phyloP scores from a whole-genome alignment of 2,113 vertebrate genomes.

The Sylvilagus bachmani region DNA sequence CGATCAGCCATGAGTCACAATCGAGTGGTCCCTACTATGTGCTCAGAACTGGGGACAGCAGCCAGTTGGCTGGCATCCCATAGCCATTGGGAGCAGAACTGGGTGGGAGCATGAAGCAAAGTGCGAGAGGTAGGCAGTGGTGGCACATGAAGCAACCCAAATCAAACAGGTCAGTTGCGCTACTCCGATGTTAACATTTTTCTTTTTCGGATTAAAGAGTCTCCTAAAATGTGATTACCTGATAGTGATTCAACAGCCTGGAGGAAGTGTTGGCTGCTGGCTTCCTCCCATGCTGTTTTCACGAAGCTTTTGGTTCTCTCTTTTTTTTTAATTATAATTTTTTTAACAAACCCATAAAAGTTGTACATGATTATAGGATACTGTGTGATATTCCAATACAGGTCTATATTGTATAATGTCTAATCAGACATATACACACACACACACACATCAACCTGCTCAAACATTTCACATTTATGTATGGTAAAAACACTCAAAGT shows the following conservation, averaged over 20 bases:
- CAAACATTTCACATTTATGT: no score
- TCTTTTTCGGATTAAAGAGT: background rate
- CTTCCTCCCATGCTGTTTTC: background rate
- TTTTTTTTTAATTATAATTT: background rate
- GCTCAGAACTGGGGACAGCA: background rate
- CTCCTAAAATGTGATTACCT: background rate
- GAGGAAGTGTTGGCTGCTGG: background rate
- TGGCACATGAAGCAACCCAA: background rate
- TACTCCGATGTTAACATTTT: background rate
- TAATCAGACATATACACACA: no score
- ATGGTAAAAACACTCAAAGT: no score
- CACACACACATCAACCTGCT: no score
- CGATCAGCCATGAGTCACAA: background rate
- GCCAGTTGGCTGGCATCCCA: background rate
- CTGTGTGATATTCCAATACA: no score
- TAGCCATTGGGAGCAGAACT: background rate
- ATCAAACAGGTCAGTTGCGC: background rate
- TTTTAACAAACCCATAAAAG: no score
- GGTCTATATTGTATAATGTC: no score
- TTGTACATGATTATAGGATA: no score
- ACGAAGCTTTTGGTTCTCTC: background rate
- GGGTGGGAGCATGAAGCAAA: background rate
- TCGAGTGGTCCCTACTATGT: background rate
- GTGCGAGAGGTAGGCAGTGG: background rate
- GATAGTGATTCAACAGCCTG: background rate